Evolutionary conservation across 2,113 vertebrate species (phyloP).

Genomic region (Girardinichthys multiradiatus): DNA sequence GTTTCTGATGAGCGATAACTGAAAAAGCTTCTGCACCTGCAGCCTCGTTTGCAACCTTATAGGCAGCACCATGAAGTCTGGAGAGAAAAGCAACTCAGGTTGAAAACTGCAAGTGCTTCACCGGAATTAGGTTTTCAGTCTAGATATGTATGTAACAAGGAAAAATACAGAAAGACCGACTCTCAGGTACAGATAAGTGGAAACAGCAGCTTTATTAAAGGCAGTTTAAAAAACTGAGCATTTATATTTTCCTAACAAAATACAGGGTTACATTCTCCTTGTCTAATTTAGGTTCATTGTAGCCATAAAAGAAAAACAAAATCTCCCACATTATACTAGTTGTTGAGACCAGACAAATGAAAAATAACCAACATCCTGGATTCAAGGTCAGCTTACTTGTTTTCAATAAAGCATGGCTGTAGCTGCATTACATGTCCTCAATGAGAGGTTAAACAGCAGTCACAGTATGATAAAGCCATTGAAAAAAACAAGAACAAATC

Average conservation of each 20-base stretch:
- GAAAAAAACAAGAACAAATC: neutral
- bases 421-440: neutral
- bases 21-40: neutral
- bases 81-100: neutral
- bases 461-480: neutral
- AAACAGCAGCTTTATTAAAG: slow-evolving; percentile 25
- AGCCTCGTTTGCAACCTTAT: neutral
- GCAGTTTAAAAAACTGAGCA: slow-evolving; percentile 5
- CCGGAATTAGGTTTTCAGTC: neutral
- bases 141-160: neutral
- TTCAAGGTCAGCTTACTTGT: neutral
- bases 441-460: slow-evolving; percentile 21
- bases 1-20: neutral
- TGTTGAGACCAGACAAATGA: neutral
- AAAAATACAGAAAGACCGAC: neutral
- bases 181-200: neutral
- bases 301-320: neutral
- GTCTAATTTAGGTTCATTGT: neutral
- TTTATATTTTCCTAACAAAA: slow-evolving; percentile 4
- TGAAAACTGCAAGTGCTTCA: neutral
- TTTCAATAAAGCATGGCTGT: neutral
- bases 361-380: neutral
- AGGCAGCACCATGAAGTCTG: neutral
- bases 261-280: neutral
- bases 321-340: neutral